These are phyloP conservation scores for Channa maculata DNA, from an alignment of 2,113 vertebrate species.

Conservation along the genomic window DNA sequence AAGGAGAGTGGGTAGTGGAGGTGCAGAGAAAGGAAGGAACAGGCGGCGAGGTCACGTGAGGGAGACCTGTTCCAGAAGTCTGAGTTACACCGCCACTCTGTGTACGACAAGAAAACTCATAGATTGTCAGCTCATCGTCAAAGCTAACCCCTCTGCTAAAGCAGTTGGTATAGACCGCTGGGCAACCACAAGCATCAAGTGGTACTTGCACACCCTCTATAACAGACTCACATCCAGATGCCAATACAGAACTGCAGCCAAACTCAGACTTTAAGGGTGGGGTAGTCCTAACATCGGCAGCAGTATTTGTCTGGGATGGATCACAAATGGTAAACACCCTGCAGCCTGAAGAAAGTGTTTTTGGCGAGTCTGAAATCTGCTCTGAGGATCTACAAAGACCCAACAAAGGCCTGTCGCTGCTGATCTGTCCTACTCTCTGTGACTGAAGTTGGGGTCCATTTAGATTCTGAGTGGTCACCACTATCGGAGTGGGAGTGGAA, in stretches of 20 bases:
- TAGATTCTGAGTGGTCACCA: constrained; percentile 82
- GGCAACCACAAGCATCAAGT: constrained; percentile 88
- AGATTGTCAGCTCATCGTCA: constrained; percentile 81
- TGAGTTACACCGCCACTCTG: constrained; percentile 51
- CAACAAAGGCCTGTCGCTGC: constrained; percentile 64
- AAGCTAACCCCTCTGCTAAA: constrained; percentile 83
- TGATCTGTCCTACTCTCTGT: constrained; percentile 47
- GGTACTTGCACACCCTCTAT: constrained; percentile 75
- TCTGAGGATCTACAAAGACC: constrained; percentile 59
- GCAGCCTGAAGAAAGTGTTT: constrained; percentile 58
- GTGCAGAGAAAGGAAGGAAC: constrained; percentile 70
- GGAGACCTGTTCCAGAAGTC: constrained; percentile 50
- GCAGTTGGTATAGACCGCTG: constrained; percentile 88
- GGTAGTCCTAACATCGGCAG: constrained; percentile 18
- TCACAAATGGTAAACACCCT: constrained; percentile 71
- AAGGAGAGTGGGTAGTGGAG: constrained; percentile 81
- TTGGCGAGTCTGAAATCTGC: constrained; percentile 31
- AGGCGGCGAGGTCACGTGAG: constrained; percentile 66
- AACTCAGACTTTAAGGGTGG: constrained; percentile 66
- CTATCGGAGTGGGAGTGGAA: constrained; percentile 50
- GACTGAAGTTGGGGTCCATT: constrained; percentile 60
- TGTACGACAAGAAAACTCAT: constrained; percentile 75
- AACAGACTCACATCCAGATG: constrained; percentile 74
- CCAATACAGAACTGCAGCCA: constrained; percentile 68
- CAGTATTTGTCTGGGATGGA: constrained; percentile 52